A percentile compares a stretch with the other conserved stretches of the same genome.
Conservation (phyloP, 2,797 vertebrate genomes). For the Gallirallus australis region DNA sequence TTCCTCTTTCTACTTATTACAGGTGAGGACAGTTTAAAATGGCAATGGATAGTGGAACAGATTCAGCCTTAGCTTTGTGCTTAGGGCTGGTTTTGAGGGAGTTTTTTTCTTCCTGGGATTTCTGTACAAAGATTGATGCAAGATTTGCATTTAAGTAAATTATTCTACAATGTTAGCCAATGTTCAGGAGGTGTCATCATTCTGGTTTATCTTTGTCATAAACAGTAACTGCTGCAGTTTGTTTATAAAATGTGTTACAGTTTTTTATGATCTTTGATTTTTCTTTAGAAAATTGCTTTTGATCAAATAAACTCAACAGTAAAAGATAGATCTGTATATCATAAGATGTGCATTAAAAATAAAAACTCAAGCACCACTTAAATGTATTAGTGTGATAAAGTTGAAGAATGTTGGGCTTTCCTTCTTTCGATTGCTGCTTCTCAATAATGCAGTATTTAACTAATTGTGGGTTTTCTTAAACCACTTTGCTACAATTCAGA, state of each 20-base stretch:
- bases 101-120: background rate
- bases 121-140: background rate
- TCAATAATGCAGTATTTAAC: background rate
- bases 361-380: background rate
- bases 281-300: background rate
- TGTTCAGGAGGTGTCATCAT: background rate
- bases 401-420: background rate
- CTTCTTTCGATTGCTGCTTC: background rate
- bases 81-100: background rate
- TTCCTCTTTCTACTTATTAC: background rate
- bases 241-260: background rate
- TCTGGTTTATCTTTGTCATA: background rate
- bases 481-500: background rate
- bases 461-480: background rate
- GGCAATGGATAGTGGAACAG: background rate
- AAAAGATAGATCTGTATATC: background rate
- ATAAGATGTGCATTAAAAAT: background rate
- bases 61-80: background rate
- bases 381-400: background rate
- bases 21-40: background rate
- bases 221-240: background rate
- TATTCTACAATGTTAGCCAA: background rate
- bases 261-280: background rate
- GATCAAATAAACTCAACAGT: background rate
- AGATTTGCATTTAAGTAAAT: constrained; percentile 1